Conservation (phyloP, 1,140 invertebrate species). For the Medauroidea extradentata region DNA sequence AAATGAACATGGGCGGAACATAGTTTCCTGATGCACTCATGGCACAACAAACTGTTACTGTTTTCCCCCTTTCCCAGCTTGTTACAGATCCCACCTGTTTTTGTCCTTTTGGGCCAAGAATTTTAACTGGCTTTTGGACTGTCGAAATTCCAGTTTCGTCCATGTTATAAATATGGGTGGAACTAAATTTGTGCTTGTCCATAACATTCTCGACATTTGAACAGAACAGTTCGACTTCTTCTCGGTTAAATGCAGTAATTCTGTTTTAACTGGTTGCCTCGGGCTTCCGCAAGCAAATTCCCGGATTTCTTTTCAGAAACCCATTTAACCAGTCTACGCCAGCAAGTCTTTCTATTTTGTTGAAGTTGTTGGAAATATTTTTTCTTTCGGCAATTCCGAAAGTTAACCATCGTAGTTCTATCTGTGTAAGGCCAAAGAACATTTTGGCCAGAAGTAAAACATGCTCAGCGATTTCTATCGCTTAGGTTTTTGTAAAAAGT, state of each 20-base stretch:
- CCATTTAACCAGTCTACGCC: not conserved
- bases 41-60: constrained; percentile 26
- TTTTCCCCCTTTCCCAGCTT: constrained; percentile 33
- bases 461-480: no score
- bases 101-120: constrained; percentile 20
- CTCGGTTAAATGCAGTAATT: not conserved
- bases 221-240: not conserved
- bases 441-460: not conserved
- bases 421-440: not conserved
- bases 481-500: not conserved
- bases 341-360: not conserved
- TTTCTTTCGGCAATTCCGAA: not conserved
- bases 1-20: no score
- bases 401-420: not conserved
- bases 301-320: not conserved
- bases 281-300: not conserved
- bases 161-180: not conserved
- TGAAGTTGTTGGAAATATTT: not conserved
- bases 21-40: constrained; percentile 39
- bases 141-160: not conserved
- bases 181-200: not conserved
- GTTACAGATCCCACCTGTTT: constrained; percentile 36
- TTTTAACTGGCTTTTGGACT: not conserved
- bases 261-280: not conserved
- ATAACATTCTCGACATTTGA: not conserved